Evolutionary conservation across 2,888 invertebrate species (phyloP), one percentile per base, ranked within the genome.

Genomic region (Apamea crenata): DNA sequence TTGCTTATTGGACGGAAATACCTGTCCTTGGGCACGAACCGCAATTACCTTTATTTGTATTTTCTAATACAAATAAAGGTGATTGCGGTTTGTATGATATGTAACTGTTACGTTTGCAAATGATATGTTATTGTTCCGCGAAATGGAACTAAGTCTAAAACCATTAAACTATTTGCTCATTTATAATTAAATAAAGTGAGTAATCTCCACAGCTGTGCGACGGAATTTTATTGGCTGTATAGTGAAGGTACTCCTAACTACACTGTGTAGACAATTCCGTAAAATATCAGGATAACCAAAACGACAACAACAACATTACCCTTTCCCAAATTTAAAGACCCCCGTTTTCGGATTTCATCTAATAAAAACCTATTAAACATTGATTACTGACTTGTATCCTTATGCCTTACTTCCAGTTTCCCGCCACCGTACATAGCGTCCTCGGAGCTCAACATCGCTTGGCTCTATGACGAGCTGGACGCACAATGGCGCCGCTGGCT

Each of bases 401-500:
- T 29, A 40, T 65, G 16, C 25, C 21, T 70, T 50, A 40, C 18
- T 96, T 96, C 50, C 94, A 99, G 99, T 94, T 99, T 99, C 92
- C 99, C 99, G 0, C 99, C 99, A 16, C 98, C 99, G 0, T 99
- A 98, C 93, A 98, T 99, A 18, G 98, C 98, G 71, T 97, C 97
- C 25, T 98, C 98, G 65, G 98, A 99, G 79, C 98, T 98, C 82
- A 98, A 98, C 81, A 98, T 99, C 84, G 97, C 98, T 12, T 99
- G 99, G 99, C 95, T 99, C 68, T 99, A 99, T 93, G 98, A 99
- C 88, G 99, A 98, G 91, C 94, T 99, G 87, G 98, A 99, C 91
- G 97, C 98, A 5, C 98, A 99, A 91, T 99, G 99, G 99, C 97
- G 98, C 7, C 98, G 98, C 82, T 99, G 99, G 99, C 95, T 99